Base-by-base conservation (phyloP, 2,888 invertebrate genomes). In the Elmis aenea region DNA sequence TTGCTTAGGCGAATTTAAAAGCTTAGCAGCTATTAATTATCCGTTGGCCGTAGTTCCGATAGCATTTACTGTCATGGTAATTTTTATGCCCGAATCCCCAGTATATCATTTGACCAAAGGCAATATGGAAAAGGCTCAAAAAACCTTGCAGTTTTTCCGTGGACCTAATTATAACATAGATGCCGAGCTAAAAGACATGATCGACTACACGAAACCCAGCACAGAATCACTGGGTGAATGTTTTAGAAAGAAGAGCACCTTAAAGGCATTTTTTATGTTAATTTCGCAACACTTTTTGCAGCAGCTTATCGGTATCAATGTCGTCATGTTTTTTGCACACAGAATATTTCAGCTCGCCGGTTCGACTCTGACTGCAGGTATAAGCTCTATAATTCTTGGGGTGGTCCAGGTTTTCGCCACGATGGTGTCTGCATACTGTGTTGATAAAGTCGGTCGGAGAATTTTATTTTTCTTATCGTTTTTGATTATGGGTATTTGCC, bases 281-380 rank as follows among this genome's bases (percentile, higher is more conserved):
- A 37, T 67, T 8, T 61, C 62, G 2, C 58, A 75, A 21, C 74
- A 75, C 70, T 46, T 72, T 3, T 83, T 85, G 66, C 87, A 87
- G 54, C 86, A 87, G 62, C 76, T 84, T 57, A 81, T 82, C 35
- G 87, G 87, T 38, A 75, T 86, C 50, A 85, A 86, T 66, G 85
- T 85, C 1, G 81, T 87, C 42, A 83, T 86, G 52, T 85, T 86
- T 67, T 85, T 83, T 59, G 80, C 84, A 0, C 75, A 76, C 38
- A 70, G 72, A 29, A 86, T 87, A 52, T 85, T 87, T 65, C 50
- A 70, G 27, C 79, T 78, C 2, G 79, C 85, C 5, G 83, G 83
- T 13, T 79, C 79, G 38, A 64, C 75, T n/a, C 67, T 85, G 39
- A 55, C 72, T 45, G 71, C 83, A 0, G 71, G 72, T 5, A 54